phyloP scores from a whole-genome alignment of 2,113 vertebrate genomes.

The Poicephalus gulielmi region DNA sequence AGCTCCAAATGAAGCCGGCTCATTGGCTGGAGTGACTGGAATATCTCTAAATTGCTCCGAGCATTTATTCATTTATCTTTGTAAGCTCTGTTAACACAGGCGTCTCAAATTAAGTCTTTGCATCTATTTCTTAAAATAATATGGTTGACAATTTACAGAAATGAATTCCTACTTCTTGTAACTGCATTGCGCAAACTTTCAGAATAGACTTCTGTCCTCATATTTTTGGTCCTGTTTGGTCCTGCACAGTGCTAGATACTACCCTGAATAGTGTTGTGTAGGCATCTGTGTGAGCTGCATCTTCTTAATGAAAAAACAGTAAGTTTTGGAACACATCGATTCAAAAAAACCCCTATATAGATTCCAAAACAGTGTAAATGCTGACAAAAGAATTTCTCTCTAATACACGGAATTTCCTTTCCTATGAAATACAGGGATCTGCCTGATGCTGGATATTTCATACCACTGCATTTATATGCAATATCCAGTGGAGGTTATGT shows the following conservation, averaged over 20 bases:
- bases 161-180: neutral
- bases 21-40: no score
- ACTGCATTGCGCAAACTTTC: neutral
- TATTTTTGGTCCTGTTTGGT: neutral
- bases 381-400: neutral
- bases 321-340: neutral
- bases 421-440: neutral
- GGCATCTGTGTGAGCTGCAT: neutral
- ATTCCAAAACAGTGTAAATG: neutral
- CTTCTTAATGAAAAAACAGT: neutral
- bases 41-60: no score
- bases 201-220: neutral
- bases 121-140: neutral
- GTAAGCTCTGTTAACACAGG: neutral
- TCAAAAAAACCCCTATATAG: neutral
- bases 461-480: neutral
- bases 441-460: neutral
- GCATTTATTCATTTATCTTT: neutral
- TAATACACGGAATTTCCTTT: neutral
- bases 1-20: no score
- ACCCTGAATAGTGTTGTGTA: neutral
- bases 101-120: neutral
- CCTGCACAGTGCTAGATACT: neutral
- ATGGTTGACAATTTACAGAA: neutral
- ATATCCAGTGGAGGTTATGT: neutral